phyloP scores from a whole-genome alignment of 2,113 vertebrate species.

The Cercocebus atys region DNA sequence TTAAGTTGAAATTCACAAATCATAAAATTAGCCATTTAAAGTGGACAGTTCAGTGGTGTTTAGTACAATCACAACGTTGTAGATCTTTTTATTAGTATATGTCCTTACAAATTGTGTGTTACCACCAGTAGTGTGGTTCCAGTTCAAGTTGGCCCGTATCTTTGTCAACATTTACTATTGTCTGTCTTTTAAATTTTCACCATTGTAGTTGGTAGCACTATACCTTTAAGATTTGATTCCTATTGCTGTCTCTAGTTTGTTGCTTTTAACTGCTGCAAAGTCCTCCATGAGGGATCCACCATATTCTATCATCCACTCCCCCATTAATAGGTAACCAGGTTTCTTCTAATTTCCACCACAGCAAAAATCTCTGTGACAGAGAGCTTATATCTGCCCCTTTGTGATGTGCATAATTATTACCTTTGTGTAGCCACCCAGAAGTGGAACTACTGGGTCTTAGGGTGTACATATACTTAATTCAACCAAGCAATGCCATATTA shows the following conservation, averaged over 20 bases:
- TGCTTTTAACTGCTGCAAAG: not conserved
- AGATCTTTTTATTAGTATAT: not conserved
- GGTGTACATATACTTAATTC: not conserved
- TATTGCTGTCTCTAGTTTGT: not conserved
- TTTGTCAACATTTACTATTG: not conserved
- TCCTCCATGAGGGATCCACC: not conserved
- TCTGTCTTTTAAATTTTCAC: not conserved
- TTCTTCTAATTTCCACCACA: not conserved
- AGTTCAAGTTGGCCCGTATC: not conserved
- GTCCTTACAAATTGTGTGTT: no score
- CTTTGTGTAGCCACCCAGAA: not conserved
- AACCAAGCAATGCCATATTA: no score
- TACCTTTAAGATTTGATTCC: not conserved
- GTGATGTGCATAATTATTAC: not conserved
- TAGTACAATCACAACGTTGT: not conserved
- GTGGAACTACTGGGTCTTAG: not conserved
- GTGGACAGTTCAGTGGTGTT: not conserved
- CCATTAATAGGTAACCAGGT: not conserved
- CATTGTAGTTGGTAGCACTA: not conserved
- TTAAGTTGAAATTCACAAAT: not conserved
- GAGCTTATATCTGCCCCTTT: not conserved
- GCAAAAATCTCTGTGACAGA: no score
- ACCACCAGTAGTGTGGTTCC: not conserved
- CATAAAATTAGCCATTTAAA: not conserved
- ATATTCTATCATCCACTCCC: not conserved